These are phyloP conservation scores for Xylophagus ater DNA, from an alignment of 2,888 invertebrate species.

Conservation along the genomic window DNA sequence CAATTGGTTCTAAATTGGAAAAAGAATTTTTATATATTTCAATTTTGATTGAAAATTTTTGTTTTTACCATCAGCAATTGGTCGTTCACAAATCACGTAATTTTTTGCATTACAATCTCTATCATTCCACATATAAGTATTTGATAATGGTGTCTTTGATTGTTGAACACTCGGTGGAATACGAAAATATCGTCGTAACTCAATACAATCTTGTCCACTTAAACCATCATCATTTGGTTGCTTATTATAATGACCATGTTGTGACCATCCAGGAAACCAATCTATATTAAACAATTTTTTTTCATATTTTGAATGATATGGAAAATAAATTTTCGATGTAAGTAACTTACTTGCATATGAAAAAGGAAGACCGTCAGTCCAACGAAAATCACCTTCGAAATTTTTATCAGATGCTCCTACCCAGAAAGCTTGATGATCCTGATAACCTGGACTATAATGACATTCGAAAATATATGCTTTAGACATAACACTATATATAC, in stretches of 20 bases:
- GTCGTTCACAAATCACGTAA: conserved; percentile 62
- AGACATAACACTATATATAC: no score
- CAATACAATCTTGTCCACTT: conserved; percentile 71
- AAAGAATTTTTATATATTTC: conserved; percentile 1
- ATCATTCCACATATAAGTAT: conserved; percentile 72
- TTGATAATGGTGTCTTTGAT: conserved; percentile 39
- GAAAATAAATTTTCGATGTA: background rate
- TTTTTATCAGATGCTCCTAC: conserved; percentile 66
- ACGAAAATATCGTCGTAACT: conserved; percentile 56
- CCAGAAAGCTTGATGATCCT: conserved; percentile 65
- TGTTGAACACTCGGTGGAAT: conserved; percentile 39
- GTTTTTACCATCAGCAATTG: conserved; percentile 50
- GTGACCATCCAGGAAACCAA: conserved; percentile 74
- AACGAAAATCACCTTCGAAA: conserved; percentile 69
- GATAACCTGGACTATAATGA: conserved; percentile 52
- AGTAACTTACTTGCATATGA: conserved; percentile 59
- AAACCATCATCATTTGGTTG: conserved; percentile 78
- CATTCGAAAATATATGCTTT: no score
- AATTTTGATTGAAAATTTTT: no score
- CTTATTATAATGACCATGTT: conserved; percentile 50
- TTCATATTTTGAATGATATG: background rate
- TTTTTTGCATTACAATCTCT: conserved; percentile 61
- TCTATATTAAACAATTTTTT: conserved; percentile 40
- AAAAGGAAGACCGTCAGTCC: conserved; percentile 65
- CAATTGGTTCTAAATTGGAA: conserved; percentile 39